Evolutionary conservation across 2,888 invertebrate species (phyloP).

Genomic region (Parascotia fuliginaria): DNA sequence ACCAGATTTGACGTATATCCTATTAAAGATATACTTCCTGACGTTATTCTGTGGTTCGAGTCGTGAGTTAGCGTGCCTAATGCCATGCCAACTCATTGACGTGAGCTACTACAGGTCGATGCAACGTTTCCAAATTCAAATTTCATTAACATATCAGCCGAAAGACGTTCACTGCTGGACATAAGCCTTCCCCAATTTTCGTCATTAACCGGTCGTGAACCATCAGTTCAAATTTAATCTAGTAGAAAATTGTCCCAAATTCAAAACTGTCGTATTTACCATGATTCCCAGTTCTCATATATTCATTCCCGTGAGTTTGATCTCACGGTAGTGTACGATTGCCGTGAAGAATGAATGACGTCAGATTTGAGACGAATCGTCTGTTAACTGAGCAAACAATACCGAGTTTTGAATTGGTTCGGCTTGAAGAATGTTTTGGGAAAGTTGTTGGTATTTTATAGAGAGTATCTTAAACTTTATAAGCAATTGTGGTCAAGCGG

Average conservation of each 20-base stretch:
- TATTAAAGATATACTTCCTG: no score
- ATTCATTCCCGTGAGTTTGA: constrained; percentile 50
- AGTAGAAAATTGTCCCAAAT: background rate
- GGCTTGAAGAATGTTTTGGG: constrained; percentile 14
- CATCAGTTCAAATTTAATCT: background rate
- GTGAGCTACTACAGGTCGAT: no score
- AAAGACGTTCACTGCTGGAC: no score
- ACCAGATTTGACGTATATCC: no score
- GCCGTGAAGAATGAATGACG: constrained; percentile 55
- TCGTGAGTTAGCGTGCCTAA: no score
- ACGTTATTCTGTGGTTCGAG: no score
- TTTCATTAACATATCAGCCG: no score
- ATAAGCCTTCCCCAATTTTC: no score
- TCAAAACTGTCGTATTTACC: background rate
- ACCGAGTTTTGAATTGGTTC: constrained; percentile 16
- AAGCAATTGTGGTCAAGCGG: constrained; percentile 2
- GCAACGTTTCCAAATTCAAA: no score
- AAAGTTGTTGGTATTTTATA: constrained; percentile 10
- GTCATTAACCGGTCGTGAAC: no score
- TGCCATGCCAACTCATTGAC: no score
- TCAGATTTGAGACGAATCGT: constrained; percentile 42
- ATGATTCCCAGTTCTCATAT: background rate
- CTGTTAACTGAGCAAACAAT: constrained; percentile 28
- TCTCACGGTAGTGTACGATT: constrained; percentile 54
- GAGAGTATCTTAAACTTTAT: constrained; percentile 2